Conservation (phyloP, 2,888 invertebrate species). For the Drosophila merina region DNA sequence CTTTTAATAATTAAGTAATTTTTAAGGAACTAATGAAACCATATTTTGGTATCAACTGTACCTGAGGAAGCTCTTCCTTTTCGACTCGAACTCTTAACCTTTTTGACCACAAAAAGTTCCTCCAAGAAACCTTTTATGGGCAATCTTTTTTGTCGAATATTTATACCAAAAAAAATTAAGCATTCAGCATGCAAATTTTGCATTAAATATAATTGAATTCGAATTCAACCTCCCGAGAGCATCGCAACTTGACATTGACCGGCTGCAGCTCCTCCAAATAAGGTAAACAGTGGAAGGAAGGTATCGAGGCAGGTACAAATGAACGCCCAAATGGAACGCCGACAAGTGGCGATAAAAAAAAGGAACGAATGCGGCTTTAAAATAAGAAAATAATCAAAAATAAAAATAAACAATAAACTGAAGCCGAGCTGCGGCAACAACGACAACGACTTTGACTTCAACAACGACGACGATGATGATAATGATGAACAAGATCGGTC, state of each 20-base stretch:
- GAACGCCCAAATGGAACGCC: conserved; percentile 55
- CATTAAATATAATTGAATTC: conserved; percentile 58
- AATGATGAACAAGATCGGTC: conserved; percentile 61
- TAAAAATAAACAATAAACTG: conserved; percentile 69
- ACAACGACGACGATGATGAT: conserved; percentile 39
- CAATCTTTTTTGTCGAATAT: conserved; percentile 40
- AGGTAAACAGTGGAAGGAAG: conserved; percentile 39
- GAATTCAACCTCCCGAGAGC: conserved; percentile 43
- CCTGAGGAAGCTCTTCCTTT: conserved; percentile 2
- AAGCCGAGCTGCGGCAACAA: conserved; percentile 38
- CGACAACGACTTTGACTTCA: conserved; percentile 18
- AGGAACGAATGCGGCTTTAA: conserved; percentile 57
- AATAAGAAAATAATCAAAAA: conserved; percentile 77
- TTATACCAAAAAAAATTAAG: conserved; percentile 57
- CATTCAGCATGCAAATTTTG: conserved; percentile 74
- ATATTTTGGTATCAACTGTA: conserved; percentile 13
- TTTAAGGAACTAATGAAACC: too few relatives aligned
- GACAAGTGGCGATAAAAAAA: conserved; percentile 66
- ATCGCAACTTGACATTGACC: conserved; percentile 66
- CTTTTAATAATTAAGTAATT: too few relatives aligned
- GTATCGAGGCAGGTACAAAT: conserved; percentile 39
- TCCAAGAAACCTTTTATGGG: background rate
- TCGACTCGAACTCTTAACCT: conserved; percentile 44
- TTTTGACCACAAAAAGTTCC: conserved; percentile 43
- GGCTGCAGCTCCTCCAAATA: conserved; percentile 49